Conservation (phyloP, 2,888 invertebrate genomes). For the Yponomeuta malinellus region DNA sequence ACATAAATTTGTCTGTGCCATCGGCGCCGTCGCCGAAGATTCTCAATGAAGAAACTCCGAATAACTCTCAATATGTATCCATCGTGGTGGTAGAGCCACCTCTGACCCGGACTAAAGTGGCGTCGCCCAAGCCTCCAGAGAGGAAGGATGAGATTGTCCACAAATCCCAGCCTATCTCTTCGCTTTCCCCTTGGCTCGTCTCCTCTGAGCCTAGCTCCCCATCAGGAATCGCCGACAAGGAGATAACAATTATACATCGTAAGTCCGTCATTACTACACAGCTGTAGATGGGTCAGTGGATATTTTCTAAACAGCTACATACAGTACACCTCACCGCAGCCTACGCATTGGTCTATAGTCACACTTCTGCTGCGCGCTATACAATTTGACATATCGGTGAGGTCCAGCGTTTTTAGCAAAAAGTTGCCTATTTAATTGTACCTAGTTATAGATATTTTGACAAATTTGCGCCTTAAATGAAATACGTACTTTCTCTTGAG, state of each 20-base stretch:
- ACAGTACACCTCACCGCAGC: too few relatives aligned
- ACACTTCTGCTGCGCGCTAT: too few relatives aligned
- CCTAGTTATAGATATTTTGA: too few relatives aligned
- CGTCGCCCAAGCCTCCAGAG: slow-evolving; percentile 65
- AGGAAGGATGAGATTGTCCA: slow-evolving; percentile 71
- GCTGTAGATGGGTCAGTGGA: slow-evolving; percentile 48
- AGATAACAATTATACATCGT: slow-evolving; percentile 83
- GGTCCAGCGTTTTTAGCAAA: too few relatives aligned
- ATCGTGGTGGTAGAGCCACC: slow-evolving; percentile 70
- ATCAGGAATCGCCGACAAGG: slow-evolving; percentile 77
- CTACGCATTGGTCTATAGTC: too few relatives aligned
- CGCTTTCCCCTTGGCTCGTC: slow-evolving; percentile 89
- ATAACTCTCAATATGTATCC: slow-evolving; percentile 67
- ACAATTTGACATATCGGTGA: too few relatives aligned
- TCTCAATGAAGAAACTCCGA: slow-evolving; percentile 66
- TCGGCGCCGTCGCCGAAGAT: slow-evolving; percentile 69
- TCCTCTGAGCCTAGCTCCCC: slow-evolving; percentile 82
- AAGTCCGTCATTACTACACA: slow-evolving; percentile 93
- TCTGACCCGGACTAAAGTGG: slow-evolving; percentile 47
- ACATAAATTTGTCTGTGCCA: slow-evolving; percentile 62
- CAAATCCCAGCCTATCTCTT: slow-evolving; percentile 77
- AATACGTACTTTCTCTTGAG: too few relatives aligned
- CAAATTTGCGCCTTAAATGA: too few relatives aligned
- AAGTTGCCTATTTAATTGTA: too few relatives aligned
- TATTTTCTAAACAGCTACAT: background rate